Evolutionary conservation across 2,113 vertebrate genomes (phyloP).

Genomic region (Gila orcuttii): DNA sequence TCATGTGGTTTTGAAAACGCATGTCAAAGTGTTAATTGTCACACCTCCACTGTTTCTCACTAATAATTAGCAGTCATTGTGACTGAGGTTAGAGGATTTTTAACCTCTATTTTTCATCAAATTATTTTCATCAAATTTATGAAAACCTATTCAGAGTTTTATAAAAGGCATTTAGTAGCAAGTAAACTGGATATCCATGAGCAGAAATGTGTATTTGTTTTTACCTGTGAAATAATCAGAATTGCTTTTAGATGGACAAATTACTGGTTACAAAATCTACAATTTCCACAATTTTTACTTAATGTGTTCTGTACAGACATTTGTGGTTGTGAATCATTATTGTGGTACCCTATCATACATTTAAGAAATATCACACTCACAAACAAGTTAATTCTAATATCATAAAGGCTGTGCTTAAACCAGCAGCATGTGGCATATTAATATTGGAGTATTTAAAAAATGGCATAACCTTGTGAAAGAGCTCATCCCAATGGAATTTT

Average conservation of each 20-base stretch:
- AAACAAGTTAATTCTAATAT: neutral
- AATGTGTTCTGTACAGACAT: neutral
- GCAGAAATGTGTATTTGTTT: neutral
- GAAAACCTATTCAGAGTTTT: neutral
- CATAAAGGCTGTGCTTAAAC: neutral
- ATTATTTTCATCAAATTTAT: neutral
- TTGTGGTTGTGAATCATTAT: neutral
- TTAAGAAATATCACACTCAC: neutral
- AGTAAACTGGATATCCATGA: neutral
- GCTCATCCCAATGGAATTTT: no score
- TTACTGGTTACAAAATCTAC: neutral
- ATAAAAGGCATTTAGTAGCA: neutral
- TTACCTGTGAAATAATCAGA: neutral
- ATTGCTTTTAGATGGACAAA: neutral
- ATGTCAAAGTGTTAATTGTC: constrained; percentile 13
- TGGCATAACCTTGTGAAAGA: no score
- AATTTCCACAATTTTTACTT: neutral
- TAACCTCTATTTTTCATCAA: no score
- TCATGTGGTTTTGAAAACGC: neutral
- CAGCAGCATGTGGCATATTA: neutral
- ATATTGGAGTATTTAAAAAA: no score
- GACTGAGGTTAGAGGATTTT: neutral
- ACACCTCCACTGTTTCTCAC: neutral
- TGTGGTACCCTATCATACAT: neutral
- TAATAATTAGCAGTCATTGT: neutral